Percentiles rank a stretch among this genome's conserved stretches.
Evolutionary conservation across 2,888 invertebrate species (phyloP).

Genomic region (Mallateleia sp.): DNA sequence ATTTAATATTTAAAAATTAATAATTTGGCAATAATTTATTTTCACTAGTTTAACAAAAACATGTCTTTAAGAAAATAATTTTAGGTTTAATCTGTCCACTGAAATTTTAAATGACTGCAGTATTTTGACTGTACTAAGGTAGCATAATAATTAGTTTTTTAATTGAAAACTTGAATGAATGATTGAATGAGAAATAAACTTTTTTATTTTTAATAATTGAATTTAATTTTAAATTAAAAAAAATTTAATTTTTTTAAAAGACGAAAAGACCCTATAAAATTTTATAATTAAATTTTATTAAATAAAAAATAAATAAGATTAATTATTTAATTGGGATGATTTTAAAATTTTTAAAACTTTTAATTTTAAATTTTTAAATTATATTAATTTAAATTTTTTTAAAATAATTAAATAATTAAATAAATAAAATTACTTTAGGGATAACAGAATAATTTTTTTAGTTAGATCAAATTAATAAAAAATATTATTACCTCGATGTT

Average conservation of each 20-base stretch:
- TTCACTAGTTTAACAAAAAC: slow-evolving; percentile 95
- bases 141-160: slow-evolving; percentile 95
- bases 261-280: slow-evolving; percentile 96
- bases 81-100: slow-evolving; percentile 94
- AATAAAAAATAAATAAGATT: slow-evolving; percentile 88
- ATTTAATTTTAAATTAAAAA: slow-evolving; percentile 92
- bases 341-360: slow-evolving; percentile 91
- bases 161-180: slow-evolving; percentile 95
- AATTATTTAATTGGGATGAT: slow-evolving; percentile 92
- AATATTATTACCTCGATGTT: slow-evolving; percentile 97
- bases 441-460: slow-evolving; percentile 96
- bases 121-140: slow-evolving; percentile 95
- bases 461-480: slow-evolving; percentile 94
- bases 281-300: slow-evolving; percentile 90
- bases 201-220: slow-evolving; percentile 91
- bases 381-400: slow-evolving; percentile 90
- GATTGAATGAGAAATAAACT: slow-evolving; percentile 92
- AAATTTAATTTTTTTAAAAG: slow-evolving; percentile 92
- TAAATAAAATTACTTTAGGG: slow-evolving; percentile 95
- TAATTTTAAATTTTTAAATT: slow-evolving; percentile 86
- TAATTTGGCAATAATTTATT: slow-evolving; percentile 91
- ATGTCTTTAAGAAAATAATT: slow-evolving; percentile 92
- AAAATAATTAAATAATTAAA: slow-evolving; percentile 78
- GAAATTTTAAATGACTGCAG: slow-evolving; percentile 94
- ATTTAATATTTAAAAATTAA: slow-evolving; percentile 90